Base-by-base conservation (phyloP, 2,888 invertebrate species). In the Netelia fuscicornis region DNA sequence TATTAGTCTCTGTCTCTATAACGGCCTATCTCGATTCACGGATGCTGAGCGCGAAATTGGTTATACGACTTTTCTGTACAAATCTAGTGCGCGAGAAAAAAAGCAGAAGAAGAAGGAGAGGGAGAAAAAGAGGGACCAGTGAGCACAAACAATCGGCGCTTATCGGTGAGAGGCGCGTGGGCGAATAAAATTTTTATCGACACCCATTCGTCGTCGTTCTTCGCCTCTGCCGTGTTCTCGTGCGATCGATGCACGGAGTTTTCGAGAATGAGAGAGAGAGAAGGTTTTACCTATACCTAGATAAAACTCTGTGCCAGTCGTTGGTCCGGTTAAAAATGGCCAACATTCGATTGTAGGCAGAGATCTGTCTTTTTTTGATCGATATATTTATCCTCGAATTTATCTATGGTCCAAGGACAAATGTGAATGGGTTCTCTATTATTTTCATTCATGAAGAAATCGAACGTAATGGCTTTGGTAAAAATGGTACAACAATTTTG, bases 1-100 rank as follows among this genome's bases (percentile, higher is more conserved):
- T 60, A 48, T 71, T 54, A 52, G 64, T 71, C 70, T 58, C 58
- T 72, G 25, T 17, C 10, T 56, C 70, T 62, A 70, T 81, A 60
- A 58, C 70, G 65, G 77, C 85, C 78, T 80, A 85, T 86, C 85
- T 65, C 70, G 75, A 85, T 85, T 86, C 75, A 83, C 81, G 83
- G 80, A 68, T 78, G 83, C 70, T 81, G 82, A 86, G 70, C 62
- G 56, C 56, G 58, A 52, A 76, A 75, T 75, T 71, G 60, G 71
- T 77, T 80, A 54, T 64, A 62, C 65, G 62, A 60, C 52, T 48
- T 76, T 65, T 48, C 48, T 20, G 64, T 68, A 37, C 42, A 72
- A 58, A 78, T 37, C 37, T 13, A 72, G 62, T 20, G 8, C 37
- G 23, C 42, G 62, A n/a, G 11, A 75, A 77, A 62, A 68, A 71